Conservation (phyloP, 1,140 invertebrate genomes). For the Ephestia elutella region DNA sequence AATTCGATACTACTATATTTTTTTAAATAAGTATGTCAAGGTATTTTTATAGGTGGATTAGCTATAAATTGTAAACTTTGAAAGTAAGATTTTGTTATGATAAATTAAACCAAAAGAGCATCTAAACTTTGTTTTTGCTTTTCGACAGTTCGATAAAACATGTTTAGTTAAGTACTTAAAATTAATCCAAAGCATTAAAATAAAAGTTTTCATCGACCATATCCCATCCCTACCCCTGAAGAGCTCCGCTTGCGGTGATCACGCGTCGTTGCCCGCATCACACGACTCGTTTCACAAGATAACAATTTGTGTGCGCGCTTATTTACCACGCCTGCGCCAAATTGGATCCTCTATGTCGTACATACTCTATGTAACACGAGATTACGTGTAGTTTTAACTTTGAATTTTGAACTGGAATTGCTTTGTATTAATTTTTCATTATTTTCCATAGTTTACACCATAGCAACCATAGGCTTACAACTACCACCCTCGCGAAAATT, state of each 20-base stretch:
- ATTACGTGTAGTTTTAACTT: neutral
- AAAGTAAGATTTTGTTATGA: too few species aligned
- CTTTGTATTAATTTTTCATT: neutral
- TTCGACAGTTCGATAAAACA: too few species aligned
- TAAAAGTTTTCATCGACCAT: neutral
- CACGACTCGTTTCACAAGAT: constrained; percentile 72
- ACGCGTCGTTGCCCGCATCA: constrained; percentile 70
- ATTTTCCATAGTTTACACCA: too few species aligned
- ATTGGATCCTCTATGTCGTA: constrained; percentile 37
- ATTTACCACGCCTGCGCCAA: constrained; percentile 61
- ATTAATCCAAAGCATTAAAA: too few species aligned
- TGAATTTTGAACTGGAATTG: neutral
- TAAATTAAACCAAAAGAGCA: too few species aligned
- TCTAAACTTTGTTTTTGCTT: too few species aligned
- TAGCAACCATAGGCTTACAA: too few species aligned
- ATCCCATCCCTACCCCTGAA: constrained; percentile 53
- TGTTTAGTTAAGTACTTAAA: too few species aligned
- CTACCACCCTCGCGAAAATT: too few species aligned
- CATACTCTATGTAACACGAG: neutral
- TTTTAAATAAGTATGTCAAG: neutral
- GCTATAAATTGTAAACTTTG: neutral
- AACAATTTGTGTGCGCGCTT: constrained; percentile 69
- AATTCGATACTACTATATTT: too few species aligned
- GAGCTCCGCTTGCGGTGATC: constrained; percentile 56
- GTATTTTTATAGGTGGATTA: neutral